phyloP scores from a whole-genome alignment of 2,113 vertebrate genomes.

The Oncorhynchus tshawytscha region DNA sequence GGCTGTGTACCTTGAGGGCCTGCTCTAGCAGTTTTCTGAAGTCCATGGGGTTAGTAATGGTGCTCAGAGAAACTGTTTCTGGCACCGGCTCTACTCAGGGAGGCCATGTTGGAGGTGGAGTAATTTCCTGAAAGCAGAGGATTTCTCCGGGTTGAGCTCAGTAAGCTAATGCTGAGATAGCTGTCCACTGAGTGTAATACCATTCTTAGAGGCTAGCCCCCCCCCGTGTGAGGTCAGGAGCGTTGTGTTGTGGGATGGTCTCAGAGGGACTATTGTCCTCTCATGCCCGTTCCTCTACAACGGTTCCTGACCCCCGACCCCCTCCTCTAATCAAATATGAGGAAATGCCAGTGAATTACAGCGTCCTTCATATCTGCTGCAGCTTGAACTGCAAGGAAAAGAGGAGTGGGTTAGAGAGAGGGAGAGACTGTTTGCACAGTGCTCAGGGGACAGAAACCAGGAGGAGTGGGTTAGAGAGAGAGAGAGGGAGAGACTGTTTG shows the following conservation, averaged over 20 bases:
- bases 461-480: no score
- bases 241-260: conserved; percentile 17
- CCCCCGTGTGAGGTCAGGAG: conserved; percentile 1
- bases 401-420: not conserved
- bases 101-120: not conserved
- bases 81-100: not conserved
- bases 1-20: not conserved
- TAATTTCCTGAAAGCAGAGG: not conserved
- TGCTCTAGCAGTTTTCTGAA: not conserved
- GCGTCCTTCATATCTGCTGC: conserved; percentile 66
- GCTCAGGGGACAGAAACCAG: no score
- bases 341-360: conserved; percentile 72
- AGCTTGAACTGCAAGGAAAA: conserved; percentile 44
- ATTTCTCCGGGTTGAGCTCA: not conserved
- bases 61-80: not conserved
- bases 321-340: conserved; percentile 61
- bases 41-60: not conserved
- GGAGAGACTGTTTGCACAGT: no score
- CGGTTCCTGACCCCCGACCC: conserved; percentile 36
- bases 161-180: not conserved
- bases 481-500: no score
- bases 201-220: not conserved
- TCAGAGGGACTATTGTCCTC: conserved; percentile 63
- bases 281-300: conserved; percentile 29
- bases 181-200: not conserved